Percentiles rank a stretch among this genome's conserved stretches.
These are phyloP conservation scores for Heliconius ismenius DNA, from an alignment of 2,888 invertebrate species.

Conservation along the genomic window DNA sequence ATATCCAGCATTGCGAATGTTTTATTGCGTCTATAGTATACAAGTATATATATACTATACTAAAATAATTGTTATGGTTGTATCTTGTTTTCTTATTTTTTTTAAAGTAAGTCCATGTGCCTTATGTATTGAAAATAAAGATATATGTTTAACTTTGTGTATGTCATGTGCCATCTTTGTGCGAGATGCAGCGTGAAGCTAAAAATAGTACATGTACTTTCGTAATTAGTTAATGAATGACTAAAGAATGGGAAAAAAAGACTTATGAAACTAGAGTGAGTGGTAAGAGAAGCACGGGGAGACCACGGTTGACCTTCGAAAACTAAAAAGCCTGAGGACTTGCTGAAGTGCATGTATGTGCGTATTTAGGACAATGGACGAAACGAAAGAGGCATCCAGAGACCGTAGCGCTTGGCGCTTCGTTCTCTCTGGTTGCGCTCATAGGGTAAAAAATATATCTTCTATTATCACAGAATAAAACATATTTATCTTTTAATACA, in stretches of 20 bases:
- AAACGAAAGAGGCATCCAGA: too few species aligned
- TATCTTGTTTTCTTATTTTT: slow-evolving; percentile 22
- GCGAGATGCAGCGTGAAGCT: too few species aligned
- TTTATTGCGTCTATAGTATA: slow-evolving; percentile 64
- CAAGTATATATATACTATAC: slow-evolving; percentile 36
- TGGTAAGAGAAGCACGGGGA: neutral
- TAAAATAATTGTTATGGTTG: slow-evolving; percentile 47
- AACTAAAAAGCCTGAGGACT: neutral
- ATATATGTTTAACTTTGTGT: too few species aligned
- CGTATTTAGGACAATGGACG: too few species aligned
- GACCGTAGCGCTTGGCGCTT: too few species aligned
- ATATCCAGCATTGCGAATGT: slow-evolving; percentile 55
- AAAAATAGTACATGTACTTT: neutral
- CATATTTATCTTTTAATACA: too few species aligned
- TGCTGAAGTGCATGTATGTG: too few species aligned
- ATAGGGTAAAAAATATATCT: too few species aligned
- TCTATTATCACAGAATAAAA: too few species aligned
- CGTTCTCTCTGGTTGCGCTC: too few species aligned
- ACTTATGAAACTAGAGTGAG: neutral
- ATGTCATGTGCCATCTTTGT: too few species aligned
- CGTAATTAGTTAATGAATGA: neutral
- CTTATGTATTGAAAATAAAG: neutral
- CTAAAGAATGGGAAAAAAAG: neutral
- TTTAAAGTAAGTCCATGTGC: neutral
- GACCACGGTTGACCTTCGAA: neutral